A percentile compares a stretch with the other conserved stretches of the same genome.
Conservation (phyloP, 1,140 invertebrate species). For the Drosophila mojavensis region DNA sequence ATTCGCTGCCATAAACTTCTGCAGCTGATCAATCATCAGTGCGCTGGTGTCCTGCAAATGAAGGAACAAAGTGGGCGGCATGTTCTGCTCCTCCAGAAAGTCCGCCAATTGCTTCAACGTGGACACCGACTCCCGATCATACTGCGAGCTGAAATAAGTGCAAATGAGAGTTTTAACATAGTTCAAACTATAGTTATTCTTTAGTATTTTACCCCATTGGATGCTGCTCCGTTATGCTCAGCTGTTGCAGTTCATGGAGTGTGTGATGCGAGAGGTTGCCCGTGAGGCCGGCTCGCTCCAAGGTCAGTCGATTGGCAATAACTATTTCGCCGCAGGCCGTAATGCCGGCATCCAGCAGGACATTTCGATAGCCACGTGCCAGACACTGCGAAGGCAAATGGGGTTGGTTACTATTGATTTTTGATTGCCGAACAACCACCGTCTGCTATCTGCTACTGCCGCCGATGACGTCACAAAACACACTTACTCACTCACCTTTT, state of each 20-base stretch:
- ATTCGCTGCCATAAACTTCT: slow-evolving; percentile 62
- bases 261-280: slow-evolving; percentile 55
- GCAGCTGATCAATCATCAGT: slow-evolving; percentile 70
- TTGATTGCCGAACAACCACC: slow-evolving; percentile 34
- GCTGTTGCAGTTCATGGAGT: slow-evolving; percentile 67
- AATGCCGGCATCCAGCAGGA: slow-evolving; percentile 75
- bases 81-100: slow-evolving; percentile 63
- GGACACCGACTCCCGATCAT: slow-evolving; percentile 68
- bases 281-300: slow-evolving; percentile 58
- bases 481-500: slow-evolving; percentile 60
- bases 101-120: slow-evolving; percentile 67
- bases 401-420: slow-evolving; percentile 74
- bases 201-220: slow-evolving; percentile 71
- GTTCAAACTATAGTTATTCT: not conserved
- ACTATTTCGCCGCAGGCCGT: slow-evolving; percentile 80
- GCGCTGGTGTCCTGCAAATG: slow-evolving; percentile 74
- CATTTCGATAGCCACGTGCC: slow-evolving; percentile 77
- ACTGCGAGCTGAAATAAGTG: slow-evolving; percentile 61
- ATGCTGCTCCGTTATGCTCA: slow-evolving; percentile 78
- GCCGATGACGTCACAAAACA: slow-evolving; percentile 48
- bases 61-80: slow-evolving; percentile 64
- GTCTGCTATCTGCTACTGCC: not conserved
- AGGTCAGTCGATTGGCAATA: slow-evolving; percentile 68
- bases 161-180: not conserved
- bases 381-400: slow-evolving; percentile 61